phyloP scores from a whole-genome alignment of 2,797 vertebrate species.

The Pteropus rufus region DNA sequence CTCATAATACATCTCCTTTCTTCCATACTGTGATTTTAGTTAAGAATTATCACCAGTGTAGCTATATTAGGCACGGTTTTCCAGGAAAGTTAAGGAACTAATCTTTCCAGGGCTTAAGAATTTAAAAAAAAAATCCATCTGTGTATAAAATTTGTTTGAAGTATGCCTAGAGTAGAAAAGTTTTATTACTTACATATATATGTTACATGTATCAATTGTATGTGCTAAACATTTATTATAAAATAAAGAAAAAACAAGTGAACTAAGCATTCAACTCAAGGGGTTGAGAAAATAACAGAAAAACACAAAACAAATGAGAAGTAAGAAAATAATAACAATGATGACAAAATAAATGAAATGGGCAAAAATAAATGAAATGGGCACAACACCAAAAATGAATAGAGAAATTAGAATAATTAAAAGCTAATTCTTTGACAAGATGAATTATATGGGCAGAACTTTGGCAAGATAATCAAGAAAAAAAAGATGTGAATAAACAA shows the following conservation, averaged over 20 bases:
- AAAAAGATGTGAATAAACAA: neutral
- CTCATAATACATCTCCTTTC: neutral
- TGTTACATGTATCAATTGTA: neutral
- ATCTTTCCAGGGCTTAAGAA: neutral
- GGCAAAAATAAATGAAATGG: neutral
- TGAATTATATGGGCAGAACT: neutral
- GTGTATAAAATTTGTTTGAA: neutral
- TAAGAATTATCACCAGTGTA: neutral
- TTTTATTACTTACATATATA: neutral
- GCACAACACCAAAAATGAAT: neutral
- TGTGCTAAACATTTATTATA: neutral
- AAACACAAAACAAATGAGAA: neutral
- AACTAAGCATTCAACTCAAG: neutral
- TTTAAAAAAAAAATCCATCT: neutral
- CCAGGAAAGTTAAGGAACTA: neutral
- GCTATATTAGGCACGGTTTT: neutral
- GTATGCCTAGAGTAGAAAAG: neutral
- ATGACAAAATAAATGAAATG: neutral
- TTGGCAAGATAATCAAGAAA: neutral
- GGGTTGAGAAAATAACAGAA: neutral
- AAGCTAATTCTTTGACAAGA: neutral
- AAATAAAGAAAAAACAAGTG: neutral
- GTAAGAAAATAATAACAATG: neutral
- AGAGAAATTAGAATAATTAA: neutral
- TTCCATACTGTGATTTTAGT: neutral